phyloP scores from a whole-genome alignment of 2,113 vertebrate genomes.

The Lepus timidus region DNA sequence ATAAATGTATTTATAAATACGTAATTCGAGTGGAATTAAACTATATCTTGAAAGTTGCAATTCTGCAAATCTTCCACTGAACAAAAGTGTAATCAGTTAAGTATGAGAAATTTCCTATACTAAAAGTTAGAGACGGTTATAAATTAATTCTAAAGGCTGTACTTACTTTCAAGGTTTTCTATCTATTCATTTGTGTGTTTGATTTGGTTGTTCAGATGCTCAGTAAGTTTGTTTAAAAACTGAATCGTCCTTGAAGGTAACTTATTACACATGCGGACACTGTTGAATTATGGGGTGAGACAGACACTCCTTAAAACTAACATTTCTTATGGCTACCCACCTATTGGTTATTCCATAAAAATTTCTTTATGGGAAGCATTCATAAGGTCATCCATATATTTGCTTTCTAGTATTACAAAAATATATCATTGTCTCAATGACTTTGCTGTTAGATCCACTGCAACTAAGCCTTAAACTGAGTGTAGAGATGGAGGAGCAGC shows the following conservation, averaged over 20 bases:
- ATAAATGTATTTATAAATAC: neutral
- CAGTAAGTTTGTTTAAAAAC: neutral
- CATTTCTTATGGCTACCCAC: neutral
- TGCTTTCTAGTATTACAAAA: neutral
- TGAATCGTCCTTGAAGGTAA: conserved; percentile 1
- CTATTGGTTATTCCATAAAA: neutral
- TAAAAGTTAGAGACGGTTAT: neutral
- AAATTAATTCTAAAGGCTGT: neutral
- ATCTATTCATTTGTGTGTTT: neutral
- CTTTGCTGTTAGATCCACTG: neutral
- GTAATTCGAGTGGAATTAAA: neutral
- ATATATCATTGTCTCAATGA: neutral
- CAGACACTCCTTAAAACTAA: neutral
- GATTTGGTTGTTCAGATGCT: neutral
- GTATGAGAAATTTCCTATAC: neutral
- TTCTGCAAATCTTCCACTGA: neutral
- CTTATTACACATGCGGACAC: neutral
- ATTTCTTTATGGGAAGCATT: neutral
- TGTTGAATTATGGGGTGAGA: neutral
- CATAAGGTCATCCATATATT: neutral
- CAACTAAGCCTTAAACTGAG: neutral
- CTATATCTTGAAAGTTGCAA: neutral
- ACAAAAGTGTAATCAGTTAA: neutral
- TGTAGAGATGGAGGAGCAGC: neutral
- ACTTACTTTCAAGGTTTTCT: neutral